Evolutionary conservation across 2,888 invertebrate genomes (phyloP), one percentile per base, ranked within the genome.

Genomic region (Nesidiocoris tenuis): DNA sequence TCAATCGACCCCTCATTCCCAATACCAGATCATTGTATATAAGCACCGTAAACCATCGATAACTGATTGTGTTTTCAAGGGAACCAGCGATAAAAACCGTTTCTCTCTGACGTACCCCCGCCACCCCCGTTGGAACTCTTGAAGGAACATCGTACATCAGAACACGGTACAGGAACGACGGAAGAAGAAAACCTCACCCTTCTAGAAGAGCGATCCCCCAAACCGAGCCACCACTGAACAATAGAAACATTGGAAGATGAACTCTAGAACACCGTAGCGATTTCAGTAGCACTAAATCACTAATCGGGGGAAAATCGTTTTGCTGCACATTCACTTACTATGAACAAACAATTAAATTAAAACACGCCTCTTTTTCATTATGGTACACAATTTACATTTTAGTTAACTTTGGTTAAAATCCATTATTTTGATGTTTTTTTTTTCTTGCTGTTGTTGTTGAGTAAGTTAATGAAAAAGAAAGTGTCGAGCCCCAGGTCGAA

Each of bases 321-420:
- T 39, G 5, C 39, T 39, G 39, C 39, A n/a, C n/a, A 12, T 39
- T 39, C 3, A 39, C 39, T 39, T 12, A 39, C 39, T 39, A 39
- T 39, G 39, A 39, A 39, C 39, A 39, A 39, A 39, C 12, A 12
- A 39, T 39, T 3, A 39, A 39, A 39, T 7, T 39, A 39, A 39
- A 39, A 39, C 39, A 39, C 39, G 12, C 12, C 39, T n/a, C 19
- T 59, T n/a, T 3, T 59, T 19, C 19, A 59, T 18, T 70, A 70
- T 70, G 25, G 59, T 70, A 70, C 70, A 70, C 70, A 70, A 70
- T 59, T 70, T 70, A 70, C 70, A 70, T 24, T 55, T 67, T 67
- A 59, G 70, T 70, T 70, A 70, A 70, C 70, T 70, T 70, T 70
- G 70, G 70, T 70, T 70, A 70, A 56, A 67, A 59, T 18, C 59